These are phyloP conservation scores for Sporophila hypoxantha DNA, from an alignment of 2,113 vertebrate species.

Conservation along the genomic window DNA sequence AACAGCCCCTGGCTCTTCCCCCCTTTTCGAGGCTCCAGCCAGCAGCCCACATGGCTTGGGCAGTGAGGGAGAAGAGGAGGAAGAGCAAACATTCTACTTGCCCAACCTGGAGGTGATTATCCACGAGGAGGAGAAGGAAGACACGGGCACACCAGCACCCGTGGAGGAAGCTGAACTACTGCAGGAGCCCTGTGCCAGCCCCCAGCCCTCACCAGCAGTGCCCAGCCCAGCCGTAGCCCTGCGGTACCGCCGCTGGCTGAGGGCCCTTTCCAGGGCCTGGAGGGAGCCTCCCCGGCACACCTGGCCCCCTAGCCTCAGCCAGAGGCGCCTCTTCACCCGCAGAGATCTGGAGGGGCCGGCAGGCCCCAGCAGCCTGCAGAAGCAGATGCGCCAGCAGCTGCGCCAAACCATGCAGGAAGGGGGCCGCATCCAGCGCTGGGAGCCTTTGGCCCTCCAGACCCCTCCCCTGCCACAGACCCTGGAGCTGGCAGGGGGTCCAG, in stretches of 20 bases:
- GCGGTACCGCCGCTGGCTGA: constrained; percentile 56
- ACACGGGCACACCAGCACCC: rapidly evolving
- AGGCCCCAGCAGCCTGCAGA: background rate
- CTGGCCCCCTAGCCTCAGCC: background rate
- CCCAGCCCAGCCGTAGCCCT: background rate
- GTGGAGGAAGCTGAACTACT: background rate
- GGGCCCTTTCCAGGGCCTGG: background rate
- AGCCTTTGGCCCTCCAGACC: background rate
- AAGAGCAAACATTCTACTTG: constrained; percentile 19
- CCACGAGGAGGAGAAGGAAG: background rate
- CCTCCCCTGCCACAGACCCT: background rate
- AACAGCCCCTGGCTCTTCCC: background rate
- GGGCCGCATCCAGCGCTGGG: background rate
- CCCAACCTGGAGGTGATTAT: constrained; percentile 22
- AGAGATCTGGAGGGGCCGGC: background rate
- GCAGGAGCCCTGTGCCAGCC: background rate
- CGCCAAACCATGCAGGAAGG: background rate
- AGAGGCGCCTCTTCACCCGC: constrained; percentile 6
- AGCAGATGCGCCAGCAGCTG: background rate
- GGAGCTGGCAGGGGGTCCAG: rapidly evolving
- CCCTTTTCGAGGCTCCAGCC: background rate
- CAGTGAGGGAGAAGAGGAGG: background rate
- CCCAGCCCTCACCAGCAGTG: rapidly evolving
- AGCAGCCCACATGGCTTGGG: background rate
- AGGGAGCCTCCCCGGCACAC: rapidly evolving